Evolutionary conservation across 2,113 vertebrate genomes (phyloP).

Genomic region (Bombycilla garrulus): DNA sequence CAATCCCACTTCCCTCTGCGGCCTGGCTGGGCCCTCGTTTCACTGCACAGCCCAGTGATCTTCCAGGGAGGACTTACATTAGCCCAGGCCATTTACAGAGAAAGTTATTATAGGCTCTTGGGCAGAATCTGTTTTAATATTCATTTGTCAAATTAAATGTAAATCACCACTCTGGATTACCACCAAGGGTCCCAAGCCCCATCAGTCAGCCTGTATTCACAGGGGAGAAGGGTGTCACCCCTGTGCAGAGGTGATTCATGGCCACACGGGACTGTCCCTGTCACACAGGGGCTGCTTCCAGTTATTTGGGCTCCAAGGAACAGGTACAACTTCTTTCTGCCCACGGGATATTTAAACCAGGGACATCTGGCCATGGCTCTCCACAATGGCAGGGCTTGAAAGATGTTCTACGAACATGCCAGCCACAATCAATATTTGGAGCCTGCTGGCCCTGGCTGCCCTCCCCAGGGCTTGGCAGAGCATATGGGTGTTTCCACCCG

Average conservation of each 20-base stretch:
- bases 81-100: constrained; percentile 4
- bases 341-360: rapidly evolving
- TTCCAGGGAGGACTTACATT: background rate
- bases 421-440: constrained; percentile 42
- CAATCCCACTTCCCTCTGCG: background rate
- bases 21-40: background rate
- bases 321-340: background rate
- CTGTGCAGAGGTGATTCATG: background rate
- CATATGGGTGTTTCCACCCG: constrained; percentile 22
- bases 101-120: constrained; percentile 43
- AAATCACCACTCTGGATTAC: background rate
- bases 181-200: background rate
- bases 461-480: background rate
- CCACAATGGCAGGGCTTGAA: rapidly evolving
- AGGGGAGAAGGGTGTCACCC: background rate
- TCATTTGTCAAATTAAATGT: constrained; percentile 35
- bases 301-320: background rate
- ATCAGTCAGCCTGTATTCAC: background rate
- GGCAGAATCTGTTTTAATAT: constrained; percentile 49
- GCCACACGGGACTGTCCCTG: background rate
- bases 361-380: constrained; percentile 6
- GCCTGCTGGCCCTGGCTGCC: background rate
- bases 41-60: rapidly evolving
- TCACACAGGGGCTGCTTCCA: background rate
- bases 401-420: background rate